These are phyloP conservation scores for Dasysyrphus albostriatus DNA, from an alignment of 2,888 invertebrate genomes.

Conservation along the genomic window DNA sequence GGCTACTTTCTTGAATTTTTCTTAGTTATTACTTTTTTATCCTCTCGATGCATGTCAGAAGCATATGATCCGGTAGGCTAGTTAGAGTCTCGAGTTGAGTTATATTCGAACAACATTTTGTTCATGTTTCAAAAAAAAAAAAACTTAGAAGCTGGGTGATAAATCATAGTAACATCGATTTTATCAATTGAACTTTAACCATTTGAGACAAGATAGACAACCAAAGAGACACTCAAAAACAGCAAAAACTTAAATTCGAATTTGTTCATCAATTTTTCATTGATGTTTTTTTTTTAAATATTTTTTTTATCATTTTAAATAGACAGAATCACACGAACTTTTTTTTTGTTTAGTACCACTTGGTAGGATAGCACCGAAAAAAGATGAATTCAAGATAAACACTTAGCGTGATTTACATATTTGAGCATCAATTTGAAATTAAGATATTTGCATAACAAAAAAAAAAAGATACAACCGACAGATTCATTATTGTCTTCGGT, in stretches of 20 bases:
- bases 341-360: slow-evolving; percentile 18
- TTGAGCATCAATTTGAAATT: slow-evolving; percentile 54
- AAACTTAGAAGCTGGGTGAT: not conserved
- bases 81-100: not conserved
- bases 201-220: not conserved
- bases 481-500: not conserved
- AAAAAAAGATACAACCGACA: slow-evolving; percentile 7
- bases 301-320: not conserved
- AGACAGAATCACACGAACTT: not conserved
- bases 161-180: slow-evolving; percentile 27
- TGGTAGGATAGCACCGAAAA: slow-evolving; percentile 53
- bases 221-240: not conserved
- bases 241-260: slow-evolving; percentile 6
- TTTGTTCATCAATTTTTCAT: not conserved
- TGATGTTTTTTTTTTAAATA: not conserved
- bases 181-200: slow-evolving; percentile 26
- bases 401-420: slow-evolving; percentile 59
- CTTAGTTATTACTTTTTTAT: slow-evolving; percentile 37
- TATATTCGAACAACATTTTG: slow-evolving; percentile 47
- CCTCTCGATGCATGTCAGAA: slow-evolving; percentile 2
- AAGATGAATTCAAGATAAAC: slow-evolving; percentile 4
- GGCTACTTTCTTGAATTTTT: slow-evolving; percentile 63
- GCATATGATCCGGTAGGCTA: slow-evolving; percentile 30
- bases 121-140: slow-evolving; percentile 33
- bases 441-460: slow-evolving; percentile 3